These are phyloP conservation scores for Coptodon bakossiorum DNA, from an alignment of 2,113 vertebrate species.

Conservation along the genomic window DNA sequence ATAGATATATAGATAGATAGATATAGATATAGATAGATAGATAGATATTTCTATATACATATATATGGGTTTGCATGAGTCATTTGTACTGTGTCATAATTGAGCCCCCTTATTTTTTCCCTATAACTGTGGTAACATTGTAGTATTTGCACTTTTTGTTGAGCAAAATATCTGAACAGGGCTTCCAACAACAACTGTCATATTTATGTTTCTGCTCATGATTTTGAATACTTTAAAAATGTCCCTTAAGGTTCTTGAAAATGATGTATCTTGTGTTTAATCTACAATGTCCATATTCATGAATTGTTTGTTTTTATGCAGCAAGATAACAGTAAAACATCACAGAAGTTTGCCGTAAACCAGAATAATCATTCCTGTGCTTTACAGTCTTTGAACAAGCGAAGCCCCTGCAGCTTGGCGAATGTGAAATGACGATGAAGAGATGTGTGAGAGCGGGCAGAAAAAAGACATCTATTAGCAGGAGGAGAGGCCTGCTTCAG, in stretches of 20 bases:
- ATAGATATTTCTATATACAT: too few relatives aligned
- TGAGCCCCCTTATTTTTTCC: background rate
- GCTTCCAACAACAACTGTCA: background rate
- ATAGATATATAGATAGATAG: rapidly evolving
- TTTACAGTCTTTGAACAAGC: background rate
- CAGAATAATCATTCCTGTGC: slow-evolving; percentile 24
- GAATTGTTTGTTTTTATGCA: background rate
- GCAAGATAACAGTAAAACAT: background rate
- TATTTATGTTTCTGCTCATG: background rate
- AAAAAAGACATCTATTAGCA: slow-evolving; percentile 37
- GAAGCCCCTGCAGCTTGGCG: slow-evolving; percentile 17
- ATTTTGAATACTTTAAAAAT: background rate
- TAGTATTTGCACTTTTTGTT: background rate
- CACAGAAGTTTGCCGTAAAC: slow-evolving; percentile 11
- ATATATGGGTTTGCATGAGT: background rate
- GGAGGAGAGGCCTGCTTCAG: slow-evolving; percentile 33
- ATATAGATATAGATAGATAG: too few relatives aligned
- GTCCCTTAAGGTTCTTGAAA: background rate
- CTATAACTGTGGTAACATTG: background rate
- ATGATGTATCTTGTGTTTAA: background rate
- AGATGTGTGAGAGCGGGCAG: slow-evolving; percentile 8
- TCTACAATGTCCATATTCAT: background rate
- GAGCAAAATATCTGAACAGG: background rate
- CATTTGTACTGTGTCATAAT: background rate
- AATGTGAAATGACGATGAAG: slow-evolving; percentile 28